These are phyloP conservation scores for Heterotilapia buettikoferi DNA, from an alignment of 2,113 vertebrate species.

Conservation along the genomic window DNA sequence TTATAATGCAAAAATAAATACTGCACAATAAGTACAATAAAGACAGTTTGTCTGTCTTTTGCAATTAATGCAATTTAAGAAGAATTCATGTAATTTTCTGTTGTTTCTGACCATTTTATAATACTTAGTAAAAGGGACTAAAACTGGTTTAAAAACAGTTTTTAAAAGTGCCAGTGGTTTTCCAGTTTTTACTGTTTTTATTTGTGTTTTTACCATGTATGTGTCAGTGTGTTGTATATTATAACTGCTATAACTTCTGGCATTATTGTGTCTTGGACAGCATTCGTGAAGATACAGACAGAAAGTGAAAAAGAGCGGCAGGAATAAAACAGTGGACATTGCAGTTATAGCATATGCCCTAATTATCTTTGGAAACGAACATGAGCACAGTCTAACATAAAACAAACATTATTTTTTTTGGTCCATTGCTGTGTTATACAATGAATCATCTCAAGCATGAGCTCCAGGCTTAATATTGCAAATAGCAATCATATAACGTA, in stretches of 20 bases:
- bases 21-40: not conserved
- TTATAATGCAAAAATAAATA: not conserved
- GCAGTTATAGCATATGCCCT: not conserved
- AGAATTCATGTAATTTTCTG: not conserved
- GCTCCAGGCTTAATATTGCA: not conserved
- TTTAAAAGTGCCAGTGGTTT: not conserved
- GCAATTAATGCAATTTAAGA: not conserved
- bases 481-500: not conserved
- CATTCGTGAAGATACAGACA: not conserved
- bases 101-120: not conserved
- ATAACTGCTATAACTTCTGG: not conserved
- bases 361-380: not conserved
- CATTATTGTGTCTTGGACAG: not conserved
- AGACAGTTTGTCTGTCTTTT: not conserved
- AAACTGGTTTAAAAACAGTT: not conserved
- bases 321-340: not conserved
- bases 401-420: not conserved
- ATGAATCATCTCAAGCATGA: not conserved
- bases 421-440: not conserved
- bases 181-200: not conserved
- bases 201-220: not conserved
- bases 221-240: not conserved
- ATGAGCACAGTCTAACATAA: not conserved
- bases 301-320: not conserved
- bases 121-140: not conserved